A percentile compares a stretch with the other conserved stretches of the same genome.
Evolutionary conservation across 2,888 invertebrate species (phyloP).

Genomic region (Lasius fuliginosus): DNA sequence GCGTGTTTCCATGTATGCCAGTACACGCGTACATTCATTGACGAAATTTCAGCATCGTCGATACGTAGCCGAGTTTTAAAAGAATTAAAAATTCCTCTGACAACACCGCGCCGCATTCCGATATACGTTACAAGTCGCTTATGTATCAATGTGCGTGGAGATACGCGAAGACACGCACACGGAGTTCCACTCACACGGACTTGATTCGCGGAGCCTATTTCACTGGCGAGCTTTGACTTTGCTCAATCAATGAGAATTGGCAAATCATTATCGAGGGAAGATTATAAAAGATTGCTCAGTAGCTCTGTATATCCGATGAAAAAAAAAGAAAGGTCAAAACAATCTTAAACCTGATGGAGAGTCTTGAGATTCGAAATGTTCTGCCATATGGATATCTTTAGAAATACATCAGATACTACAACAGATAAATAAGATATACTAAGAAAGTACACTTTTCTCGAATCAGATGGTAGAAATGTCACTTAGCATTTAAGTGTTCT

Average conservation of each 20-base stretch:
- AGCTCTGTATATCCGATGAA: conserved; percentile 74
- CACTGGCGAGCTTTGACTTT: conserved; percentile 65
- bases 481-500: not conserved
- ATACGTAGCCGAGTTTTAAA: conserved; percentile 71
- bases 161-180: too few relatives aligned
- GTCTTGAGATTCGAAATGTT: not conserved
- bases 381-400: not conserved
- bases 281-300: conserved; percentile 79
- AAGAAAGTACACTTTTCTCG: not conserved
- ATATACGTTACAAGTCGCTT: conserved; percentile 62
- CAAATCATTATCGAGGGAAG: conserved; percentile 74
- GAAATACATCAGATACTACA: not conserved
- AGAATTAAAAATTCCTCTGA: conserved; percentile 81
- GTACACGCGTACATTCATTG: conserved; percentile 40
- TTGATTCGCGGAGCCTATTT: conserved; percentile 74
- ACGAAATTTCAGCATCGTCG: conserved; percentile 68
- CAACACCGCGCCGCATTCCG: conserved; percentile 67
- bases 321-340: conserved; percentile 49
- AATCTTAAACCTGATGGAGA: conserved; percentile 20
- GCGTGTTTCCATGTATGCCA: not conserved
- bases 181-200: too few relatives aligned
- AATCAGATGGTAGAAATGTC: not conserved
- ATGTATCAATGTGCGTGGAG: conserved; percentile 16
- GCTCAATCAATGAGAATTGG: conserved; percentile 81
- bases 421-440: not conserved